Evolutionary conservation across 2,888 invertebrate species (phyloP), one percentile per base, ranked within the genome.

Genomic region (Morpho helenor): DNA sequence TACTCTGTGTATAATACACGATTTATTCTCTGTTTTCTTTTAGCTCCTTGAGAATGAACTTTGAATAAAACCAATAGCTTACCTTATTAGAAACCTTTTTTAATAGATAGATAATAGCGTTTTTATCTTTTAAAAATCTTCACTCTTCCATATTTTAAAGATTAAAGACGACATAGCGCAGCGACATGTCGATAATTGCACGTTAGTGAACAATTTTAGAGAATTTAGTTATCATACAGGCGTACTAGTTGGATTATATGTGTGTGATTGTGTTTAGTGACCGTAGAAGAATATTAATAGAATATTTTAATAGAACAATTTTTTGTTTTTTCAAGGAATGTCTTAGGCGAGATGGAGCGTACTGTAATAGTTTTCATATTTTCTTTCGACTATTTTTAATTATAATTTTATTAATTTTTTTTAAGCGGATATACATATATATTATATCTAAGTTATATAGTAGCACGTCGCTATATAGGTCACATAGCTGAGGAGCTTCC

Each of bases 101-200:
- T 8, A 43, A 55, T 63, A 63, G 61, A 61, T 68, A 66, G 64
- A 64, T 66, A 61, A 67, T 66, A 65, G 62, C 52, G 69, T 73
- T 84, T 85, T 72, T 70, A 67, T 79, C 73, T 84, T 68, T 82
- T 47, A 41, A 73, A 77, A 75, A 80, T 80, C 82, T 89, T 89
- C 89, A 90, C 90, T 90, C 90, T 90, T 90, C 90, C 90, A 90
- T 90, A 73, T 89, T 88, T 87, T 76, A 82, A 83, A 74, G 75
- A 61, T 68, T 61, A 22, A 52, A 51, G 60, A 65, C 60, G 62
- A 65, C 67, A 66, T 65, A 62, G 51, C 69, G 74, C 75, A 80
- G 74, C 68, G 77, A 75, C 75, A 70, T 77, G 74, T 76, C 75
- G 70, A 75, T 69, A 71, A 76, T 73, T 88, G 89, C 89, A 90